Evolutionary conservation across 2,888 invertebrate genomes (phyloP).

Genomic region (Plemyria rubiginata): DNA sequence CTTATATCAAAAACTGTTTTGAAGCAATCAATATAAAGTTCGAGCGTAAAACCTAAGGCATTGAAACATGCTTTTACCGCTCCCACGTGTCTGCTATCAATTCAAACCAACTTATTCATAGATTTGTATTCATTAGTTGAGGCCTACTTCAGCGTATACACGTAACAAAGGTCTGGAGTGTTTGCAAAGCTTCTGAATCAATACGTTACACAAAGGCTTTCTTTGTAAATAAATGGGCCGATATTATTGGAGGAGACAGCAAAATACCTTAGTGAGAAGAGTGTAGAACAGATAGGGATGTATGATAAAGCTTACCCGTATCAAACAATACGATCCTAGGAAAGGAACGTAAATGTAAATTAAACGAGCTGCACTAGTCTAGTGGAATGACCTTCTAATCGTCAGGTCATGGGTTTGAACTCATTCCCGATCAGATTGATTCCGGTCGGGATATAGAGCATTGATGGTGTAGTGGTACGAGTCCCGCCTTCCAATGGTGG

Average conservation of each 20-base stretch:
- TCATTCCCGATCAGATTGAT: no score
- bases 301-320: conserved; percentile 5
- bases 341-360: no score
- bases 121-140: conserved; percentile 36
- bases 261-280: conserved; percentile 19
- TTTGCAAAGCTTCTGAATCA: conserved; percentile 54
- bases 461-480: no score
- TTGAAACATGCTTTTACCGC: not conserved
- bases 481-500: no score
- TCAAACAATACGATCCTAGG: conserved; percentile 1
- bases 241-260: conserved; percentile 48
- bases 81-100: conserved; percentile 1
- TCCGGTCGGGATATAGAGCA: no score
- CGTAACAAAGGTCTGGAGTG: conserved; percentile 54
- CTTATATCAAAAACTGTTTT: no score
- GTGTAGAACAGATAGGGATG: not conserved
- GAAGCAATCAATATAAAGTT: no score
- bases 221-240: conserved; percentile 52
- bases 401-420: no score
- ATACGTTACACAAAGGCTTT: conserved; percentile 55
- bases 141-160: conserved; percentile 40
- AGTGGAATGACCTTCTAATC: no score
- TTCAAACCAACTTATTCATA: conserved; percentile 18
- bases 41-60: no score
- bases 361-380: no score